Base-by-base conservation (phyloP, 2,888 invertebrate species). In the Allolobophora icterica region DNA sequence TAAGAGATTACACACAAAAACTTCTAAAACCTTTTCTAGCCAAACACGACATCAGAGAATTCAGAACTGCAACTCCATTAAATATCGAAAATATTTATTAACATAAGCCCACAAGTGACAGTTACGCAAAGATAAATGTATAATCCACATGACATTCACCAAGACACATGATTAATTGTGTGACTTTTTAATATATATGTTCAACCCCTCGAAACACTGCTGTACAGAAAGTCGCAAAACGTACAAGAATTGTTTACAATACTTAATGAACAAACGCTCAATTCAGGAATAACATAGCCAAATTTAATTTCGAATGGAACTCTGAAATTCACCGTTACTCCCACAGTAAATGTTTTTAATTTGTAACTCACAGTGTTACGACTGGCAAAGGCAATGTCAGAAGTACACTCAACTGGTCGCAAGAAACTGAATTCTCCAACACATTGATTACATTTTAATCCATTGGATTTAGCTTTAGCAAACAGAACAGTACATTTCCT, bases 11-110 rank as follows among this genome's bases (percentile, higher is more conserved):
- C n/a, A n/a, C n/a, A n/a, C n/a, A 24, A 52, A 52, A 3, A 52
- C 24, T 52, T 52, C 24, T 52, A 4, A 52, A 71, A n/a, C n/a
- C 6, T n/a, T n/a, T 30, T 71, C 2, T n/a, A n/a, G 30, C n/a
- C 30, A 71, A 71, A 30, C 71, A n/a, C 8, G 17, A 71, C n/a
- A 71, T n/a, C 6, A 4, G 11, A 71, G 17, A 71, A n/a, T 71
- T 17, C 15, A 30, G n/a, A 71, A 17, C 71, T 8, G 30, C 30
- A 71, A 71, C 71, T 71, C 71, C n/a, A 71, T 30, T 71, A 71
- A 71, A 71, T 71, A n/a, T 71, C n/a, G 71, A 71, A 71, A 71
- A 71, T 71, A 71, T 71, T 71, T 71, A n/a, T 71, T 71, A 71
- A 71, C n/a, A 71, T 5, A 71, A 71, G 71, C 71, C 71, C 71